phyloP scores from a whole-genome alignment of 2,797 vertebrate genomes.

The Diplodus sargus region DNA sequence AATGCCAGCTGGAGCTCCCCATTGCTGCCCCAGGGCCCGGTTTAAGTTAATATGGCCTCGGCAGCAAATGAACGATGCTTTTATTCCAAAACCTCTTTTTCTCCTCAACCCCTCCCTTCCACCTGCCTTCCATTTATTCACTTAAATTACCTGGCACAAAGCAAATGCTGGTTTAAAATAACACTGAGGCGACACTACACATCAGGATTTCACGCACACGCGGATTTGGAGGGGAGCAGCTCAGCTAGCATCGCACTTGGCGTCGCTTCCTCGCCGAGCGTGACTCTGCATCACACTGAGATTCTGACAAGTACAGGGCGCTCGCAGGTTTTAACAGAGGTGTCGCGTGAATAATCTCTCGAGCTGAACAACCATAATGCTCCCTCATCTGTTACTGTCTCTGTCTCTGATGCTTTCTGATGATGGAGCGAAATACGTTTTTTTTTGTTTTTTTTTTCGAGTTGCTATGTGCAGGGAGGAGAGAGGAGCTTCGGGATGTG shows the following conservation, averaged over 20 bases:
- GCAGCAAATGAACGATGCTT: neutral
- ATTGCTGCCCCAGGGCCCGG: neutral
- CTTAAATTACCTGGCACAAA: neutral
- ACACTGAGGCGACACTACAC: slow-evolving; percentile 1
- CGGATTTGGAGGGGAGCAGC: slow-evolving; percentile 10
- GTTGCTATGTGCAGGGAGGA: slow-evolving; percentile 8
- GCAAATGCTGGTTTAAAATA: slow-evolving; percentile 11
- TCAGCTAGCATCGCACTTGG: slow-evolving; percentile 16
- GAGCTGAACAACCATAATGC: slow-evolving; percentile 39
- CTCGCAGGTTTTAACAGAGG: slow-evolving; percentile 58
- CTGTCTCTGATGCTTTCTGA: slow-evolving; percentile 15
- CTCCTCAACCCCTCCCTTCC: slow-evolving; percentile 5
- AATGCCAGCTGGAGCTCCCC: no score
- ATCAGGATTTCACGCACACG: slow-evolving; percentile 12
- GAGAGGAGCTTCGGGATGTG: neutral
- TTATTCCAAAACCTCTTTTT: slow-evolving; percentile 12
- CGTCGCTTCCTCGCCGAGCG: neutral
- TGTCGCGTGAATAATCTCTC: slow-evolving; percentile 63
- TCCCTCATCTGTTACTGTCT: slow-evolving; percentile 44
- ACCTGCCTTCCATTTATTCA: slow-evolving; percentile 14
- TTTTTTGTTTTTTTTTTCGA: neutral
- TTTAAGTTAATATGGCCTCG: neutral
- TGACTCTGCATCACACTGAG: slow-evolving; percentile 56
- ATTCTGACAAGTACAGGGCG: slow-evolving; percentile 71
- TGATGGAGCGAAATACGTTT: slow-evolving; percentile 34